Conservation (phyloP, 2,797 vertebrate species). For the Rhynchonycteris naso region DNA sequence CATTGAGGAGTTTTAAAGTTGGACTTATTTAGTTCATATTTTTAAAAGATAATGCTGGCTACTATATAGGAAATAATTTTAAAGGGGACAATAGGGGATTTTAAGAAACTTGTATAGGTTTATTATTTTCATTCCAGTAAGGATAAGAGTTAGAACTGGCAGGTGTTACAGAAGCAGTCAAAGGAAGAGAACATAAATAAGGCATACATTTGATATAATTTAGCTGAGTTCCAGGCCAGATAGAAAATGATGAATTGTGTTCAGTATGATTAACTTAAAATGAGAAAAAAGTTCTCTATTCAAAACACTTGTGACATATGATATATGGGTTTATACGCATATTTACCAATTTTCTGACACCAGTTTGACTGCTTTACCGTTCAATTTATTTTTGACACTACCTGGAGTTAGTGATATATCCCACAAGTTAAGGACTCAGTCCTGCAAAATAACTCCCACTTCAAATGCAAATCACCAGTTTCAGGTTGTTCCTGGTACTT, state of each 20-base stretch:
- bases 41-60: neutral
- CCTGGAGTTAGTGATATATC: neutral
- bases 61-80: neutral
- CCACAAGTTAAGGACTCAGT: neutral
- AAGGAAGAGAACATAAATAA: neutral
- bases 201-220: neutral
- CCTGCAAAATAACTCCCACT: neutral
- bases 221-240: neutral
- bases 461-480: neutral
- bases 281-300: neutral
- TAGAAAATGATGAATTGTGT: neutral
- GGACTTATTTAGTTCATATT: neutral
- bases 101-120: neutral
- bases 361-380: neutral
- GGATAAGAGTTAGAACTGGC: neutral
- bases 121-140: neutral
- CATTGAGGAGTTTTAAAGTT: neutral
- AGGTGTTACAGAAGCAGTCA: neutral
- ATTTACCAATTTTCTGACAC: neutral
- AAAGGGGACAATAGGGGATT: neutral
- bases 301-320: neutral
- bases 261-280: neutral
- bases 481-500: neutral
- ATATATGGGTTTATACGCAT: neutral
- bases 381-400: neutral